phyloP scores from a whole-genome alignment of 2,113 vertebrate genomes.

The Crotalus tigris region DNA sequence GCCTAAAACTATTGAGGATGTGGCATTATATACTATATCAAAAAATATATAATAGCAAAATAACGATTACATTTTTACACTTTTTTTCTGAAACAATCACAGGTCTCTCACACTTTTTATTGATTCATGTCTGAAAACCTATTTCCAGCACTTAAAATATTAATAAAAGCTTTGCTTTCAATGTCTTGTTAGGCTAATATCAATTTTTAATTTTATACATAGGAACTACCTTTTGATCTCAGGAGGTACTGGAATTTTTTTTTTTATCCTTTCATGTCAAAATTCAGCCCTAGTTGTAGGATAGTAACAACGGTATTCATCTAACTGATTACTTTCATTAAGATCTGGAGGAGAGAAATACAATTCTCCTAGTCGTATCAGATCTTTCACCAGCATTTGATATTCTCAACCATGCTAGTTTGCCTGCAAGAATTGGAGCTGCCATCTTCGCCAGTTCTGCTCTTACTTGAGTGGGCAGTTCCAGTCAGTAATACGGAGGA shows the following conservation, averaged over 20 bases:
- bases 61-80: neutral
- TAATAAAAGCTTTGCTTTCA: neutral
- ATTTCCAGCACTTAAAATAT: neutral
- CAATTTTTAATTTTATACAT: neutral
- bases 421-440: neutral
- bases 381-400: neutral
- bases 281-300: neutral
- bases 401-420: neutral
- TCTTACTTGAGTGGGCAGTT: neutral
- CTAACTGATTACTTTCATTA: neutral
- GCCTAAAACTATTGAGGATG: neutral
- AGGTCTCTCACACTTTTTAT: neutral
- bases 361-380: neutral
- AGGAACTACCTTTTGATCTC: neutral
- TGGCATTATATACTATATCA: neutral
- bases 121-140: neutral
- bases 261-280: neutral
- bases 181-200: neutral
- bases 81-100: neutral
- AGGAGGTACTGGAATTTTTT: neutral
- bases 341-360: neutral
- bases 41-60: neutral
- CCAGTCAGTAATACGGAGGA: neutral
- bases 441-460: neutral
- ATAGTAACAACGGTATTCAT: neutral